A percentile compares a stretch with the other conserved stretches of the same genome.
phyloP scores from a whole-genome alignment of 2,797 vertebrate genomes.

The Acanthurus leucopareius region DNA sequence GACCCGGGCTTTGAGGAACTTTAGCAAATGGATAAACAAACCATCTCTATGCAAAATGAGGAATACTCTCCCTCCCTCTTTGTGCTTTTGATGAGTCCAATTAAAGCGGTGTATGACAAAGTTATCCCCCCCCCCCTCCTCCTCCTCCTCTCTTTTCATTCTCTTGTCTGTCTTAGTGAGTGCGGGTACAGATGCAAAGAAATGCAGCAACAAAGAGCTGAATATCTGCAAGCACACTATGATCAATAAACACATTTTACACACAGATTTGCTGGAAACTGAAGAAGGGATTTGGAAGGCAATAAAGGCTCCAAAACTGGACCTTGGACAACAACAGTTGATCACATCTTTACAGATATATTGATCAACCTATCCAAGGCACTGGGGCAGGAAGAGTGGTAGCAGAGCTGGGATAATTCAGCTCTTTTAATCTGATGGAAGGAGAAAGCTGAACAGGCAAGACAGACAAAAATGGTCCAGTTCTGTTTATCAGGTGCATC shows the following conservation, averaged over 20 bases:
- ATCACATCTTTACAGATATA: conserved; percentile 73
- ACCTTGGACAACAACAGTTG: conserved; percentile 56
- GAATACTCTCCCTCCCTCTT: conserved; percentile 44
- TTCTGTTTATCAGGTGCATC: conserved; percentile 48
- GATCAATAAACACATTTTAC: conserved; percentile 77
- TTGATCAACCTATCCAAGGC: conserved; percentile 63
- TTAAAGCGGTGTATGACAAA: conserved; percentile 64
- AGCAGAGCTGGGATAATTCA: conserved; percentile 42
- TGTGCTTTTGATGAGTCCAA: conserved; percentile 68
- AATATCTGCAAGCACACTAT: conserved; percentile 44
- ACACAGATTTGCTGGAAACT: conserved; percentile 34
- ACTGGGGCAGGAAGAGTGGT: conserved; percentile 14
- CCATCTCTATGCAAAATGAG: conserved; percentile 58
- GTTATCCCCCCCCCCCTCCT: conserved; percentile 18
- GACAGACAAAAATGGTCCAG: conserved; percentile 18
- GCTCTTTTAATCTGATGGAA: conserved; percentile 40
- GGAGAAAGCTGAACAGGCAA: conserved; percentile 31
- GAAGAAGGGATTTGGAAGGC: conserved; percentile 42
- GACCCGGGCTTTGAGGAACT: conserved; percentile 69
- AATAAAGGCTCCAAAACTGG: conserved; percentile 54
- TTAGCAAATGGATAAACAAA: conserved; percentile 72
- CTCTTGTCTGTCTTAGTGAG: conserved; percentile 20
- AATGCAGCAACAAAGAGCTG: conserved; percentile 60
- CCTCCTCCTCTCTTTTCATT: background rate
- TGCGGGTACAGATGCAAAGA: conserved; percentile 31